Evolutionary conservation across 2,797 vertebrate genomes (phyloP).

Genomic region (Peromyscus melanophrys): DNA sequence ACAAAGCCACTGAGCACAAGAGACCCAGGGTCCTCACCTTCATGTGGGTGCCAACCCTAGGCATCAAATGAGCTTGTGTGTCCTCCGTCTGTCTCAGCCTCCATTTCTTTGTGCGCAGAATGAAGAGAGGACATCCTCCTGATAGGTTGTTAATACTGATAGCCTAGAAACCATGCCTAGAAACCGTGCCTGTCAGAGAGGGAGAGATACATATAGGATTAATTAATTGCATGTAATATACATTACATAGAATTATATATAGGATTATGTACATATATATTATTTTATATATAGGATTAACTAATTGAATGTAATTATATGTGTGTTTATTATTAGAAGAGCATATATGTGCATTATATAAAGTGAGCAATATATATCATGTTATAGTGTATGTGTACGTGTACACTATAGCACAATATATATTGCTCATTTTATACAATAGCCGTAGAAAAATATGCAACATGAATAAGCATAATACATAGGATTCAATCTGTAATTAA

Average conservation of each 20-base stretch:
- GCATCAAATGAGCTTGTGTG: too few species aligned
- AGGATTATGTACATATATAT: neutral
- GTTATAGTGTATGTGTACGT: neutral
- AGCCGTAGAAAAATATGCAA: neutral
- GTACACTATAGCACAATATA: neutral
- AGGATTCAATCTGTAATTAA: neutral
- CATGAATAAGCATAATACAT: neutral
- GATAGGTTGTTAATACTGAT: neutral
- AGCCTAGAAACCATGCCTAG: neutral
- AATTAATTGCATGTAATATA: neutral
- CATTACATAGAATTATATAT: neutral
- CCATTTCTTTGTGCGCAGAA: neutral
- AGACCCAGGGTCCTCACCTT: neutral
- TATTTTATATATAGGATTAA: too few species aligned
- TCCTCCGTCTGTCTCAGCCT: neutral
- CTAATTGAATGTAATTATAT: too few species aligned
- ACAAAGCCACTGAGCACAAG: too few species aligned
- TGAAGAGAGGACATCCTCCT: neutral
- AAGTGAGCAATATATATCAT: neutral
- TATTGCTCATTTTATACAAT: neutral
- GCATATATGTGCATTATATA: neutral
- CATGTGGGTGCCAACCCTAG: neutral
- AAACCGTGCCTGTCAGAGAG: neutral
- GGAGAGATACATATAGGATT: neutral
- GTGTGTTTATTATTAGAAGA: neutral